Conservation (phyloP, 2,113 vertebrate genomes). For the Edolisoma coerulescens region DNA sequence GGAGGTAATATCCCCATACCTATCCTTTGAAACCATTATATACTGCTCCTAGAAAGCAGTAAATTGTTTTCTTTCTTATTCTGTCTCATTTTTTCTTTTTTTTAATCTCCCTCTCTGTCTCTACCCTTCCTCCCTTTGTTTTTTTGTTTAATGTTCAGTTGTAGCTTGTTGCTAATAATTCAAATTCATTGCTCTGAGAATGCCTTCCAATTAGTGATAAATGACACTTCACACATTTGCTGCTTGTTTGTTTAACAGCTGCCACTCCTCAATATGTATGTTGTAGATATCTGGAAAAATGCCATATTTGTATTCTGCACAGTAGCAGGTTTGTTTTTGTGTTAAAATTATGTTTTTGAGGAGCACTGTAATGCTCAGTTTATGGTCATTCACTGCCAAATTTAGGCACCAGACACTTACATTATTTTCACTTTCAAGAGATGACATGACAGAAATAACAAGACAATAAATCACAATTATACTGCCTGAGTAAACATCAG, state of each 20-base stretch:
- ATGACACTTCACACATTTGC: not conserved
- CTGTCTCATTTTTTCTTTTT: not conserved
- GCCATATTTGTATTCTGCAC: not conserved
- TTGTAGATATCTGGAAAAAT: not conserved
- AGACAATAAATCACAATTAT: constrained; percentile 43
- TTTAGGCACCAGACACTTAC: not conserved
- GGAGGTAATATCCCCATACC: not conserved
- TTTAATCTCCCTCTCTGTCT: not conserved
- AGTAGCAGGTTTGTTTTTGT: not conserved
- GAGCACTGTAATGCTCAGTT: not conserved
- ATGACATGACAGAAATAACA: not conserved
- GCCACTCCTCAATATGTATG: not conserved
- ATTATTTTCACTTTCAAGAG: constrained; percentile 17
- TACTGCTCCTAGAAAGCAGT: not conserved
- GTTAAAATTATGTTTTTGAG: not conserved
- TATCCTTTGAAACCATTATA: not conserved
- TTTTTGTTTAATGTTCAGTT: not conserved
- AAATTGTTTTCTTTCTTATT: not conserved
- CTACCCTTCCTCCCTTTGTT: not conserved
- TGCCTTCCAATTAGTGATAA: not conserved
- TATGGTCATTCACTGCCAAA: not conserved
- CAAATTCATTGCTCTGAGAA: not conserved
- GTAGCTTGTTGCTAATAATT: not conserved
- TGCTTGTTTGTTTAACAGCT: not conserved
- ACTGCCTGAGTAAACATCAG: not conserved